A percentile compares a stretch with the other conserved stretches of the same genome.
phyloP scores from a whole-genome alignment of 1,140 invertebrate species.

The Orchesella cincta region DNA sequence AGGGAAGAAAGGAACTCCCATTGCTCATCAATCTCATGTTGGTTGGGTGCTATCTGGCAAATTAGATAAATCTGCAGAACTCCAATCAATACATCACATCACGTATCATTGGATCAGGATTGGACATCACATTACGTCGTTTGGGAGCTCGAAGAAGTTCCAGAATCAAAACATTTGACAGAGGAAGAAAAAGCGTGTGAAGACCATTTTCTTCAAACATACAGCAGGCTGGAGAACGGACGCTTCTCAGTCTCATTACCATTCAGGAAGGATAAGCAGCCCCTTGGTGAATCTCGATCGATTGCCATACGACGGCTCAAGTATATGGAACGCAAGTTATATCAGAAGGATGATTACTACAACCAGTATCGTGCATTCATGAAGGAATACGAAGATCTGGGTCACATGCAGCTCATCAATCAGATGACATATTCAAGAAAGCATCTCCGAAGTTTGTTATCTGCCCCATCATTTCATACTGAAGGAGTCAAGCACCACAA shows the following conservation, averaged over 20 bases:
- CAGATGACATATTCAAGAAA: conserved; percentile 18
- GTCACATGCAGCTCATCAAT: conserved; percentile 37
- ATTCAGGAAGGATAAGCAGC: conserved; percentile 42
- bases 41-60: conserved; percentile 11
- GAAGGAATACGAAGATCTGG: background rate
- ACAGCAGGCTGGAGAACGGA: conserved; percentile 35
- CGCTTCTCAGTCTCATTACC: conserved; percentile 46
- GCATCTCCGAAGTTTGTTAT: conserved; percentile 39
- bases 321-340: background rate
- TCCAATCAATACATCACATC: background rate
- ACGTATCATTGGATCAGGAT: background rate
- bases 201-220: conserved; percentile 43
- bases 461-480: conserved; percentile 52
- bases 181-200: conserved; percentile 43
- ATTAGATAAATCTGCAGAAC: too few relatives aligned
- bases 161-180: background rate
- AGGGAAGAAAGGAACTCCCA: background rate
- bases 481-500: conserved; percentile 45
- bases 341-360: background rate
- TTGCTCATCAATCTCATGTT: background rate
- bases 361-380: background rate
- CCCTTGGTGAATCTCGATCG: conserved; percentile 39
- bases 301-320: background rate
- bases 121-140: conserved; percentile 7
- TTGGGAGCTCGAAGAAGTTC: conserved; percentile 41